Evolutionary conservation across 2,888 invertebrate species (phyloP), one percentile per base, ranked within the genome.

Genomic region (Drosophila mercatorum): DNA sequence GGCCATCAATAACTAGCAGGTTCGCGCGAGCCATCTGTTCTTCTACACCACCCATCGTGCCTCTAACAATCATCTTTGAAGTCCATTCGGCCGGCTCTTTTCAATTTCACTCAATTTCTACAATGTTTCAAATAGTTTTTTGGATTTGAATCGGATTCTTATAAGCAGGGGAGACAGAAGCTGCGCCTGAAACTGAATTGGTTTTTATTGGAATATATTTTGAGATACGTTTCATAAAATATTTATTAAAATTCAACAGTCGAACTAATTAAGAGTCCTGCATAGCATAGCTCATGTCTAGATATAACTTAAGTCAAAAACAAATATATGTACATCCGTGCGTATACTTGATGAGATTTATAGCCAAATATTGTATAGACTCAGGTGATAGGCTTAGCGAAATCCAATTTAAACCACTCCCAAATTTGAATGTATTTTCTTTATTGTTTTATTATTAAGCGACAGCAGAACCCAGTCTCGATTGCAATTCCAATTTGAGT

Each of bases 21-120:
- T 69, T 44, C 53, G 40, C 53, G 65, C 52, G n/a, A 67, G 88
- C 85, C 85, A 83, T 83, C 80, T 83, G 83, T 72, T 84, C 51
- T 71, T 40, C 71, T 47, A 17, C 64, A 76, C 72, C 76, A 70
- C 68, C 72, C 83, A 69, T 41, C 31, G 69, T 51, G 41, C 57
- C 63, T 36, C 44, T 17, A 31, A 49, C 46, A 55, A 69, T 49
- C 22, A n/a, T 40, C 52, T 70, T 57, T 69, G 60, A 55, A 69
- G 70, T 69, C 26, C 2, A 31, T 44, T 38, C 17, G 14, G 34
- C 8, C 31, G 31, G 10, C 17, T 5, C 17, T 46, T 43, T 52
- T 22, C 56, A 46, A 66, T 72, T 53, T 46, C 59, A 56, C 28
- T 49, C 4, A 41, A 73, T 73, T 72, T 52, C 11, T 38, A 41